Conservation (phyloP, 2,113 vertebrate species). For the Monarcha castaneiventris region DNA sequence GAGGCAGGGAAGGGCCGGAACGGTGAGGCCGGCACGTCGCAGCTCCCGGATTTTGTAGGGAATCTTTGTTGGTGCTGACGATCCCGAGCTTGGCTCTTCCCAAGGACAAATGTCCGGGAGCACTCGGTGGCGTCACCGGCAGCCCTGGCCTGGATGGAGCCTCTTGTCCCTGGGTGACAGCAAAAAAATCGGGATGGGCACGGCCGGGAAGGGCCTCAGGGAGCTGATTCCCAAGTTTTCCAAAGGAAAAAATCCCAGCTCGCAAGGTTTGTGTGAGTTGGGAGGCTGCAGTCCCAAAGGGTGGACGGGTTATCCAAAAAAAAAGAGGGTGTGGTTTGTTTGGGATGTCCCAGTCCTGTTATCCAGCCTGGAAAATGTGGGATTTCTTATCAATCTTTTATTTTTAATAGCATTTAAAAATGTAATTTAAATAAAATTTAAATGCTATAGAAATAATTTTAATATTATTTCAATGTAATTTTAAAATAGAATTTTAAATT, state of each 20-base stretch:
- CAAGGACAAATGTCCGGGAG: not conserved
- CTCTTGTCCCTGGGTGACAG: not conserved
- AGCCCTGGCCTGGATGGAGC: not conserved
- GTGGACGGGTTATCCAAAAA: accelerated
- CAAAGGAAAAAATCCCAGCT: accelerated
- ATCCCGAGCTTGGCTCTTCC: not conserved
- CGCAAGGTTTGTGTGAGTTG: accelerated
- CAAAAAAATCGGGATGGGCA: not conserved
- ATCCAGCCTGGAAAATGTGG: not conserved
- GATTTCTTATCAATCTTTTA: not conserved
- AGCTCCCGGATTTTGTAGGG: not conserved
- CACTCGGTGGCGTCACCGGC: accelerated
- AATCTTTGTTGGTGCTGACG: not conserved
- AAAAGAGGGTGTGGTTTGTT: accelerated
- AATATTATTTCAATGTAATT: not conserved
- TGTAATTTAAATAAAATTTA: not conserved
- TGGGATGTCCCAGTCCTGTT: not conserved
- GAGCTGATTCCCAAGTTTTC: not conserved
- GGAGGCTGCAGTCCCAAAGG: not conserved
- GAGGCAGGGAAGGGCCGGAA: not conserved
- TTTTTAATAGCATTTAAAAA: not conserved
- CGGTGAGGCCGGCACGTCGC: not conserved
- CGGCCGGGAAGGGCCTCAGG: accelerated
- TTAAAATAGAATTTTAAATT: not conserved
- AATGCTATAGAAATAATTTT: not conserved